A percentile compares a stretch with the other conserved stretches of the same genome.
phyloP scores from a whole-genome alignment of 2,797 vertebrate species.

The Bryconaethiops microstoma region DNA sequence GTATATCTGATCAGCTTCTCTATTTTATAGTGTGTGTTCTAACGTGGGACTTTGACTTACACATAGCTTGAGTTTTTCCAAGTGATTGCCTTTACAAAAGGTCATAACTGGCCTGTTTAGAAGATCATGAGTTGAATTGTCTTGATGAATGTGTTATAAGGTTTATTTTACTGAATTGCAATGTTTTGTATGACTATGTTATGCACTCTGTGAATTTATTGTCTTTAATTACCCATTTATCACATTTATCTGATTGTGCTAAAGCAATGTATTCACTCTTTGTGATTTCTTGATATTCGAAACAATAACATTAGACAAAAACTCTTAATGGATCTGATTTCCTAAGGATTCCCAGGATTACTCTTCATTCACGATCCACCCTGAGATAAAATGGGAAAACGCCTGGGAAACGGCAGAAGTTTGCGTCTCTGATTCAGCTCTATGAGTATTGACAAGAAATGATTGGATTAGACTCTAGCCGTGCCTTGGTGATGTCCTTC shows the following conservation, averaged over 20 bases:
- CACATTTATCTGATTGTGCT: background rate
- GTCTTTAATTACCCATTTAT: background rate
- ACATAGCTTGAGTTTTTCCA: background rate
- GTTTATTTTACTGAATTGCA: too few relatives aligned
- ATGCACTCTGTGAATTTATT: too few relatives aligned
- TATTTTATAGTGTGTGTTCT: background rate
- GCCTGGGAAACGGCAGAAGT: background rate
- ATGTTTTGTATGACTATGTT: too few relatives aligned
- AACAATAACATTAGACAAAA: background rate
- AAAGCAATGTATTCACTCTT: background rate
- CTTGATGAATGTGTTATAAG: too few relatives aligned
- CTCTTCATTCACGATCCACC: background rate
- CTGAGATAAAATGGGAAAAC: background rate
- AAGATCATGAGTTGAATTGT: too few relatives aligned
- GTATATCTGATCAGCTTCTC: too few relatives aligned
- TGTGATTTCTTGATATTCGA: background rate
- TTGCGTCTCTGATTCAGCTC: slow-evolving; percentile 11
- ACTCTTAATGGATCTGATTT: background rate
- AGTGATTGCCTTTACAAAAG: too few relatives aligned
- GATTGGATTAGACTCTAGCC: slow-evolving; percentile 17
- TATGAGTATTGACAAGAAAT: slow-evolving; percentile 22
- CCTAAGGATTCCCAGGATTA: background rate
- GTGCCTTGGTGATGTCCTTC: slow-evolving; percentile 19
- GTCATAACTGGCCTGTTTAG: too few relatives aligned
- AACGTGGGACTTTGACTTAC: background rate